Conservation (phyloP, 2,113 vertebrate species). For the Hassar affinis region DNA sequence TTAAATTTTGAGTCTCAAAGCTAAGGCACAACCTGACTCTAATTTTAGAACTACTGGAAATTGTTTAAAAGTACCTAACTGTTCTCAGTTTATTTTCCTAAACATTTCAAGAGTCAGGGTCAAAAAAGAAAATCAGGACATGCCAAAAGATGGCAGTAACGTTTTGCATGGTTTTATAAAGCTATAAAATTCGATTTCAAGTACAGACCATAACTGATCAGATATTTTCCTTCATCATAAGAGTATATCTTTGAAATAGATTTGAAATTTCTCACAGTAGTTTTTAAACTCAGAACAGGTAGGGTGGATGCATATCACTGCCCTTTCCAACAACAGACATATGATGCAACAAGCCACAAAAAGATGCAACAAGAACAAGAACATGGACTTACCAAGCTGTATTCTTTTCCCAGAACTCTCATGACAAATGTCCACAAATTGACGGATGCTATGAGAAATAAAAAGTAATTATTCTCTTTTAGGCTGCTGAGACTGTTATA, state of each 20-base stretch:
- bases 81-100: not conserved
- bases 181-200: not conserved
- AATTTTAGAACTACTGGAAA: not conserved
- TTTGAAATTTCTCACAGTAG: not conserved
- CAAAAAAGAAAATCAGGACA: not conserved
- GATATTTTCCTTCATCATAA: not conserved
- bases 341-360: slow-evolving; percentile 20
- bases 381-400: slow-evolving; percentile 68
- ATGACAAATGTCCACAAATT: not conserved
- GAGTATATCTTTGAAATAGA: not conserved
- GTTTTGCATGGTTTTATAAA: not conserved
- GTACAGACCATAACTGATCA: not conserved
- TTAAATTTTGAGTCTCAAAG: not conserved
- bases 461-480: not conserved
- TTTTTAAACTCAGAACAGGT: not conserved
- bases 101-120: not conserved
- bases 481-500: not conserved
- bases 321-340: slow-evolving; percentile 53
- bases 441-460: slow-evolving; percentile 24
- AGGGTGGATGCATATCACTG: not conserved
- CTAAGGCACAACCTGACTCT: not conserved
- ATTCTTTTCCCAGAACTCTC: slow-evolving; percentile 59
- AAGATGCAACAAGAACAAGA: slow-evolving; percentile 20
- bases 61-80: not conserved
- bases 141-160: not conserved